A percentile compares a stretch with the other conserved stretches of the same genome.
phyloP scores from a whole-genome alignment of 2,113 vertebrate genomes.

The Ciconia boyciana region DNA sequence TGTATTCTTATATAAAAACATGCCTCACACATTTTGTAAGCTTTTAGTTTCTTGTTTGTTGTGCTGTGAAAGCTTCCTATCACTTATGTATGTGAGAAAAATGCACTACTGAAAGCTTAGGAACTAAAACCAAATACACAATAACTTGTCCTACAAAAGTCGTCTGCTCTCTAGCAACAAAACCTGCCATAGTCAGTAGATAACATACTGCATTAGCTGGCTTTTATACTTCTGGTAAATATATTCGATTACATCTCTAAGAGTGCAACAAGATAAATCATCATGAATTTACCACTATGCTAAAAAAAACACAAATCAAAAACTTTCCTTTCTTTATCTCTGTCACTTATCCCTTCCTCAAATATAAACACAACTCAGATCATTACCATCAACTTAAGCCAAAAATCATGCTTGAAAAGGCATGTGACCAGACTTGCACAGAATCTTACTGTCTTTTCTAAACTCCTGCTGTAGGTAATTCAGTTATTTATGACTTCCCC shows the following conservation, averaged over 20 bases:
- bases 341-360: neutral
- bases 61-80: neutral
- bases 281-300: neutral
- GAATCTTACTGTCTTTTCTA: neutral
- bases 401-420: neutral
- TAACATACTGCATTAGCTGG: neutral
- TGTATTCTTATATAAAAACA: neutral
- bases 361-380: neutral
- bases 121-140: neutral
- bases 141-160: neutral
- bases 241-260: neutral
- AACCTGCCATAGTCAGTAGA: neutral
- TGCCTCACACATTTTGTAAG: neutral
- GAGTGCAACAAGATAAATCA: neutral
- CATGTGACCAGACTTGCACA: neutral
- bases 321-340: neutral
- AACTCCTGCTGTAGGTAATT: neutral
- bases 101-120: neutral
- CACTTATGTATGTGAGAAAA: neutral
- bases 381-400: neutral
- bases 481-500: neutral
- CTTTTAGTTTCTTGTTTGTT: neutral
- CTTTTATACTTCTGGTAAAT: neutral
- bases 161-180: neutral
- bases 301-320: neutral